These are phyloP conservation scores for Coregonus clupeaformis DNA, from an alignment of 2,113 vertebrate species.

Conservation along the genomic window DNA sequence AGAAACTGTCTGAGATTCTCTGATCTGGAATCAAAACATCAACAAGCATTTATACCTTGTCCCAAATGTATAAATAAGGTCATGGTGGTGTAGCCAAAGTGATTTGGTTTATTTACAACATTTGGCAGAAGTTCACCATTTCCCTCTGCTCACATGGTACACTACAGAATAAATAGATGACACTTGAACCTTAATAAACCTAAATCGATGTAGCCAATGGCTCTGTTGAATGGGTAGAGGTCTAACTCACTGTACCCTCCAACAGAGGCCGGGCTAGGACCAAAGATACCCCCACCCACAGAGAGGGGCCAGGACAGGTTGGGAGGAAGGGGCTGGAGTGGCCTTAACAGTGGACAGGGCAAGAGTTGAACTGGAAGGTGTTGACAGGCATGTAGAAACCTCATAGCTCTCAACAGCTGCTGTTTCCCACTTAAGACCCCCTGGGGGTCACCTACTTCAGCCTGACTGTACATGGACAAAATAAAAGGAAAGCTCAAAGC, in stretches of 20 bases:
- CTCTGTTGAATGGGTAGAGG: background rate
- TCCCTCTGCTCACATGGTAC: background rate
- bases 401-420: conserved; percentile 42
- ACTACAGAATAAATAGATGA: background rate
- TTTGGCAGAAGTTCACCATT: background rate
- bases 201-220: background rate
- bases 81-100: background rate
- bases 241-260: background rate
- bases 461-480: conserved; percentile 1
- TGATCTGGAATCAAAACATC: background rate
- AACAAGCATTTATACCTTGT: background rate
- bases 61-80: background rate
- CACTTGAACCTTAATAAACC: background rate
- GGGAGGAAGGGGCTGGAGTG: background rate
- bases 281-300: no score
- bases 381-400: conserved; percentile 34
- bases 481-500: background rate
- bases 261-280: background rate
- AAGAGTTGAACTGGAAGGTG: conserved; percentile 10
- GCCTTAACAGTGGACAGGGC: background rate
- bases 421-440: no score
- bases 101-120: background rate
- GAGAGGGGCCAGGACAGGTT: background rate
- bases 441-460: background rate
- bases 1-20: background rate